Evolutionary conservation across 2,888 invertebrate genomes (phyloP).

Genomic region (Ochlodes sylvanus): DNA sequence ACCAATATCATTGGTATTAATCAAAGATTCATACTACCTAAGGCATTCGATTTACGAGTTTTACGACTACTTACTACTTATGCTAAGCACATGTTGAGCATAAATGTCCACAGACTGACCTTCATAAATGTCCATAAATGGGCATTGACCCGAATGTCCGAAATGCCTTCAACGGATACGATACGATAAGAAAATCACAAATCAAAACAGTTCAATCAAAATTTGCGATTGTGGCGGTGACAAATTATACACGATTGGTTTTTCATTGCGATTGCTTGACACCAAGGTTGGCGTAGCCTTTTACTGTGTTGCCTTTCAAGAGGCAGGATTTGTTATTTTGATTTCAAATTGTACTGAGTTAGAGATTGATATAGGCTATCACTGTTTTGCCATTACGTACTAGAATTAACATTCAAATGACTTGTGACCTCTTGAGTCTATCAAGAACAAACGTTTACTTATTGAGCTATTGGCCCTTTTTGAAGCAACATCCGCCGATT

Average conservation of each 20-base stretch:
- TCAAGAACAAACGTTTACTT: slow-evolving; percentile 2
- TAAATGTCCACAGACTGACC: neutral
- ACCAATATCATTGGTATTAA: too few relatives aligned
- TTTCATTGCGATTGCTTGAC: slow-evolving; percentile 28
- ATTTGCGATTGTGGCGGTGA: slow-evolving; percentile 30
- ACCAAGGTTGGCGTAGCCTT: slow-evolving; percentile 34
- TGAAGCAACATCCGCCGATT: too few relatives aligned
- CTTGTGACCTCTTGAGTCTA: neutral
- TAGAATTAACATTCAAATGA: slow-evolving; percentile 5
- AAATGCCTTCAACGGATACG: slow-evolving; percentile 4
- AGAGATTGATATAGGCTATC: slow-evolving; percentile 1
- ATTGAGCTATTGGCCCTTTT: neutral
- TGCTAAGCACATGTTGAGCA: too few relatives aligned
- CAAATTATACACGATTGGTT: slow-evolving; percentile 28
- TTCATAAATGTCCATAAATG: slow-evolving; percentile 12
- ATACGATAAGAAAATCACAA: slow-evolving; percentile 18
- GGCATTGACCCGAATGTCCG: slow-evolving; percentile 14
- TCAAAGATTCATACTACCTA: too few relatives aligned
- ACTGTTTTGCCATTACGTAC: slow-evolving; percentile 2
- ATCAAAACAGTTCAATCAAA: slow-evolving; percentile 31
- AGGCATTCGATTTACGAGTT: too few relatives aligned
- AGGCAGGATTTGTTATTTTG: slow-evolving; percentile 25
- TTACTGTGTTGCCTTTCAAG: slow-evolving; percentile 33
- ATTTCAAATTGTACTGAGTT: slow-evolving; percentile 1
- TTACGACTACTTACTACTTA: too few relatives aligned